Evolutionary conservation across 2,113 vertebrate species (phyloP).

Genomic region (Penelope pileata): DNA sequence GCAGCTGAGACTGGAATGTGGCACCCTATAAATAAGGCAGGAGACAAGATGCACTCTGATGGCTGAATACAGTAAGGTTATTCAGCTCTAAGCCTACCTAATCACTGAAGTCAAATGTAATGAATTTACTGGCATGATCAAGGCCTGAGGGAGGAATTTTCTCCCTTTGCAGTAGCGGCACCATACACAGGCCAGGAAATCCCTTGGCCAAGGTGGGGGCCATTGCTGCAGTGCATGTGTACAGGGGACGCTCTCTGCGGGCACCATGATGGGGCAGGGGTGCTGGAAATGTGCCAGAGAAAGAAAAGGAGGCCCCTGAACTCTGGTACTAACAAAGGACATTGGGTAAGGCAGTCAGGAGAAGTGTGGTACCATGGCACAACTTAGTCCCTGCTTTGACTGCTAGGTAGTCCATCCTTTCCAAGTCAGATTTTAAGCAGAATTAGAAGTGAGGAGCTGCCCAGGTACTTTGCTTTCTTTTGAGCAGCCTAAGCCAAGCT

Average conservation of each 20-base stretch:
- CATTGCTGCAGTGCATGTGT: background rate
- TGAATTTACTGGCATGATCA: conserved; percentile 49
- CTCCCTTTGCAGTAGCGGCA: background rate
- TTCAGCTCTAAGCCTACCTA: conserved; percentile 53
- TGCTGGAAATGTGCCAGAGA: background rate
- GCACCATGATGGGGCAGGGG: accelerated
- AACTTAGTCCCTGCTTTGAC: background rate
- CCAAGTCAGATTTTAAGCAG: background rate
- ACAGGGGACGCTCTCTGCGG: background rate
- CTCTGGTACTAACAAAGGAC: background rate
- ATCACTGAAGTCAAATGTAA: conserved; percentile 45
- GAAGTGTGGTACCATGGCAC: background rate
- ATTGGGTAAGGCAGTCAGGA: background rate
- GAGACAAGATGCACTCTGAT: conserved; percentile 64
- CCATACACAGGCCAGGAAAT: background rate
- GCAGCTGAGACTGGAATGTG: conserved; percentile 58
- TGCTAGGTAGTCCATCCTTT: background rate
- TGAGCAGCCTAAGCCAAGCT: background rate
- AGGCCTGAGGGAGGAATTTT: conserved; percentile 12
- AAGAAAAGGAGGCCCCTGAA: background rate
- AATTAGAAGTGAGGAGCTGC: background rate
- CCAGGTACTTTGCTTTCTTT: background rate
- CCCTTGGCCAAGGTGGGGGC: background rate
- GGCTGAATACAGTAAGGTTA: conserved; percentile 58
- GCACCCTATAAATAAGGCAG: conserved; percentile 62